Conservation (phyloP, 2,797 vertebrate genomes). For the Glyptemys insculpta region DNA sequence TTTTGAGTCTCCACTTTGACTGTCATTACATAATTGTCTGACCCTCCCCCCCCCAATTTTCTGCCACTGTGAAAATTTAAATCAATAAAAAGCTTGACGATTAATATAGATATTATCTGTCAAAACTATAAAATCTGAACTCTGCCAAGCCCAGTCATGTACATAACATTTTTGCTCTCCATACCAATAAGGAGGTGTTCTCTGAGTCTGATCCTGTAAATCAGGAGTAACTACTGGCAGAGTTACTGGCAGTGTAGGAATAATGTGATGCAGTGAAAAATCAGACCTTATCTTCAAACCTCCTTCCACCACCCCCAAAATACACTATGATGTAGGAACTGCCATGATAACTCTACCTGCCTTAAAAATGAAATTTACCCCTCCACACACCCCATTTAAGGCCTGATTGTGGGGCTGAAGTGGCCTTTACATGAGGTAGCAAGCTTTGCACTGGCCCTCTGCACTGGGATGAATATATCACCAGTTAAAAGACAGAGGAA, state of each 20-base stretch:
- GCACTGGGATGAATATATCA: not conserved
- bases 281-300: not conserved
- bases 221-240: not conserved
- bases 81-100: not conserved
- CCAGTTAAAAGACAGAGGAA: not conserved
- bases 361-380: not conserved
- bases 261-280: not conserved
- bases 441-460: not conserved
- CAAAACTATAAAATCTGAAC: not conserved
- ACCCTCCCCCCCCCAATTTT: no score
- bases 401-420: not conserved
- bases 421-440: not conserved
- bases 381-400: not conserved
- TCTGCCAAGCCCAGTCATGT: rapidly evolving
- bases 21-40: not conserved
- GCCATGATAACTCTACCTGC: not conserved
- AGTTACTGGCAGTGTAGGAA: not conserved
- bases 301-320: not conserved
- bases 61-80: not conserved
- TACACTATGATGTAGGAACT: not conserved
- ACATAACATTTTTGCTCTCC: not conserved
- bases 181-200: not conserved
- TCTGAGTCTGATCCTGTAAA: not conserved
- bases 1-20: not conserved
- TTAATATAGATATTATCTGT: not conserved